Conservation (phyloP, 2,888 invertebrate genomes). For the Sipha maydis region DNA sequence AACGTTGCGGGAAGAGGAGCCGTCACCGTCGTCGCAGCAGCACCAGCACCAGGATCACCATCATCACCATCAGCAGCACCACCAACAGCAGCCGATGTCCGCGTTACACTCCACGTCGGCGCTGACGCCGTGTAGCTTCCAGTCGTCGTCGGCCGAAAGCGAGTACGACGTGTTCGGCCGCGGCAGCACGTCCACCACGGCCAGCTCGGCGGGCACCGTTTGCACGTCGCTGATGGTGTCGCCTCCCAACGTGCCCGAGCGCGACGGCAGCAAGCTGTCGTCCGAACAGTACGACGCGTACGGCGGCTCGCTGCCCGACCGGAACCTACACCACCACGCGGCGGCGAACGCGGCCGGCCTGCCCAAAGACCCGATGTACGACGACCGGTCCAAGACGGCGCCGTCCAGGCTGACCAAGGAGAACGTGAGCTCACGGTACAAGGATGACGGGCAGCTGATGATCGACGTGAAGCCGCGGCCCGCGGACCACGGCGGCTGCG, state of each 20-base stretch:
- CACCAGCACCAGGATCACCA: constrained; percentile 76
- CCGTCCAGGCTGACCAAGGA: constrained; percentile 61
- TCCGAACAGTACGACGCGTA: constrained; percentile 10
- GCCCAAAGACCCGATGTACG: constrained; percentile 12
- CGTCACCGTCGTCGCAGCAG: constrained; percentile 67
- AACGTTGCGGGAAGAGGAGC: constrained; percentile 80
- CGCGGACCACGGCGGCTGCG: constrained; percentile 64
- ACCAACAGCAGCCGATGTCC: constrained; percentile 67
- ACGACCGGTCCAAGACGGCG: constrained; percentile 62
- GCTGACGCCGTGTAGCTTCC: constrained; percentile 74
- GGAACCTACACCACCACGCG: not conserved
- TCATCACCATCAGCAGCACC: constrained; percentile 68
- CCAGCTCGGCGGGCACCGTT: constrained; percentile 89
- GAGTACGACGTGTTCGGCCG: constrained; percentile 92
- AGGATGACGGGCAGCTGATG: constrained; percentile 38
- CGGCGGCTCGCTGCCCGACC: constrained; percentile 52
- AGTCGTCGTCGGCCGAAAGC: constrained; percentile 72
- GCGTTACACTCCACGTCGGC: constrained; percentile 79
- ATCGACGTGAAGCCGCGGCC: constrained; percentile 63
- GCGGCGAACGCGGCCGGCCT: not conserved
- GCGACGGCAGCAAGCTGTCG: constrained; percentile 72
- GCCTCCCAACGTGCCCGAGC: constrained; percentile 83
- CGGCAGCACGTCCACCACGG: constrained; percentile 85
- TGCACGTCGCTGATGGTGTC: constrained; percentile 82
- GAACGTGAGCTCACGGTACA: constrained; percentile 45